Evolutionary conservation across 2,888 invertebrate species (phyloP).

Genomic region (Drosophila conformis): DNA sequence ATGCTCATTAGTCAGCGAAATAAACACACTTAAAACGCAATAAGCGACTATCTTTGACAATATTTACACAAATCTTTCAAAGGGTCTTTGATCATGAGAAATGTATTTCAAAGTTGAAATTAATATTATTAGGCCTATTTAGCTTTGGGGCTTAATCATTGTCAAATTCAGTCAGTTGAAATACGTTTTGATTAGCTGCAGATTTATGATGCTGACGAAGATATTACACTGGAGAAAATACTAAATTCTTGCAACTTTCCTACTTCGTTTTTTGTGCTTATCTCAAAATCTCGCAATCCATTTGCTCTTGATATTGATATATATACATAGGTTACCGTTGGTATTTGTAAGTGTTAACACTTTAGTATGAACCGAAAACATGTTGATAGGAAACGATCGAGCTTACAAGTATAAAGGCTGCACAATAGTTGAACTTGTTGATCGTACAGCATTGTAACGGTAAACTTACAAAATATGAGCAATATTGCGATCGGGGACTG

Average conservation of each 20-base stretch:
- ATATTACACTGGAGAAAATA: neutral
- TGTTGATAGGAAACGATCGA: constrained; percentile 13
- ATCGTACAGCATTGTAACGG: constrained; percentile 1
- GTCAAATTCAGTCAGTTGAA: neutral
- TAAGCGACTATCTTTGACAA: constrained; percentile 14
- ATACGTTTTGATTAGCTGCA: neutral
- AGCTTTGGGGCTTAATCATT: neutral
- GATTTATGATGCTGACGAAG: neutral
- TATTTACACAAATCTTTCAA: constrained; percentile 4
- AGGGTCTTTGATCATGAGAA: constrained; percentile 1
- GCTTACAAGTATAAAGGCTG: constrained; percentile 30
- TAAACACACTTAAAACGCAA: constrained; percentile 16
- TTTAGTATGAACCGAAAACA: constrained; percentile 13
- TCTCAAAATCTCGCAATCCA: neutral
- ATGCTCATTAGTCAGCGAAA: constrained; percentile 31
- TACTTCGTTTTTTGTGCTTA: neutral
- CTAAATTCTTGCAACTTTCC: neutral
- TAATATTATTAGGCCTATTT: neutral
- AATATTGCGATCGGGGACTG: constrained; percentile 5
- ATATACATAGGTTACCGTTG: constrained; percentile 2
- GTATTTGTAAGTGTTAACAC: constrained; percentile 5
- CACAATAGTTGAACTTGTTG: constrained; percentile 18
- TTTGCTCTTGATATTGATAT: too few relatives aligned
- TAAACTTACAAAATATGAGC: constrained; percentile 5
- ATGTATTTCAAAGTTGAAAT: neutral